Base-by-base conservation (phyloP, 2,113 vertebrate genomes). In the Coryphaenoides rupestris region DNA sequence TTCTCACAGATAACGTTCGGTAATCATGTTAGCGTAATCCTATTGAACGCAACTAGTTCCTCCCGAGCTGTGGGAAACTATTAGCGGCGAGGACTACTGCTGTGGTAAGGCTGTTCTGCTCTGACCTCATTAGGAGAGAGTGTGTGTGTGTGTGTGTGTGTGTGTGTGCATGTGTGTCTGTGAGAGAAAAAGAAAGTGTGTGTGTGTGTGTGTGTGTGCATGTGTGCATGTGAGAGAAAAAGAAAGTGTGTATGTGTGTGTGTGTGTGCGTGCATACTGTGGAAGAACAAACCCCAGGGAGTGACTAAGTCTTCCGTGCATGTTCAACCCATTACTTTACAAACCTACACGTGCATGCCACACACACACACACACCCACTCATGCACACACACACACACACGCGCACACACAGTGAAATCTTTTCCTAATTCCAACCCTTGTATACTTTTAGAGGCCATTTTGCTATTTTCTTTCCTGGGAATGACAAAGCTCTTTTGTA, bases 241-340 rank as follows among this genome's bases (percentile, higher is more conserved):
- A 72, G 53, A 65, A 66, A 75, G 54, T 70, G 59, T 58, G 21
- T 57, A 52, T 59, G 72, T 69, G 24, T 15, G 56, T 28, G 56
- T 28, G 56, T 28, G 57, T 40, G 16, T 26, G 21, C 33, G 71
- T 56, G 76, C 69, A 70, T 78, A n/a, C n/a, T n/a, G n/a, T n/a
- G n/a, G 73, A 73, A 85, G 79, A 85, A 82, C 77, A 80, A 83
- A 83, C 79, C 85, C 85, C 64, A 65, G 82, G 84, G 84, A 85
- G 56, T 57, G 66, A 77, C 75, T 86, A 87, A 85, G 76, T 82
- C 78, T 79, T 40, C 68, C 75, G 80, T 83, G 84, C 79, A 86
- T 83, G 78, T 70, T 83, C 80, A 83, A 81, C 71, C 82, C 75
- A 83, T 87, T 83, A 86, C 78, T 78, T 80, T 86, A 87, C 83